These are phyloP conservation scores for Ceratosolen solmsi DNA, from an alignment of 1,140 invertebrate genomes.

Conservation along the genomic window DNA sequence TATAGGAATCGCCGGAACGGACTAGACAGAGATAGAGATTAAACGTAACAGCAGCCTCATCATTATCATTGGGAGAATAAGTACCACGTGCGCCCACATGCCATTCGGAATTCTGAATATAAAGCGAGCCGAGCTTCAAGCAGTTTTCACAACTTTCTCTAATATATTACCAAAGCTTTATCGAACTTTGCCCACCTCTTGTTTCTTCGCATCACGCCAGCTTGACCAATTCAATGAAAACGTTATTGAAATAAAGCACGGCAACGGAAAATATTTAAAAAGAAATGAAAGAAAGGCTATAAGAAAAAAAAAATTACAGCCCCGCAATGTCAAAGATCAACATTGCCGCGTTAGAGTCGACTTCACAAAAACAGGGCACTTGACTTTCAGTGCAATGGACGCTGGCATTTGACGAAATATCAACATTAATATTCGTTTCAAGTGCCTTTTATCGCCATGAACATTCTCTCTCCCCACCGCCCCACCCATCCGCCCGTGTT, in stretches of 20 bases:
- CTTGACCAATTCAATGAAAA: background rate
- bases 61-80: background rate
- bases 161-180: background rate
- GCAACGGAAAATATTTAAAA: too few species aligned
- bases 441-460: background rate
- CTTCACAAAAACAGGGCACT: background rate
- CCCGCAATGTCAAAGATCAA: background rate
- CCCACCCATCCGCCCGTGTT: too few species aligned
- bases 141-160: background rate
- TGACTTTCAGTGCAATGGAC: background rate
- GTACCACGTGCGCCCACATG: background rate
- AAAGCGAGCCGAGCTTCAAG: background rate
- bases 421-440: background rate
- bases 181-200: background rate
- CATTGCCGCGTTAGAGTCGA: too few species aligned
- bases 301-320: background rate
- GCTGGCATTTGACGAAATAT: background rate
- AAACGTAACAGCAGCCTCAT: background rate
- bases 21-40: background rate
- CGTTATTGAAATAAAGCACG: too few species aligned
- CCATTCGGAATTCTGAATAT: slow-evolving; percentile 3
- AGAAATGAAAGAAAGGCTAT: too few species aligned
- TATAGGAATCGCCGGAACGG: slow-evolving; percentile 1
- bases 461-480: background rate
- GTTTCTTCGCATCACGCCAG: background rate